Percentiles rank a stretch among this genome's conserved stretches.
phyloP scores from a whole-genome alignment of 2,888 invertebrate genomes.

The Cremastinae sp. region DNA sequence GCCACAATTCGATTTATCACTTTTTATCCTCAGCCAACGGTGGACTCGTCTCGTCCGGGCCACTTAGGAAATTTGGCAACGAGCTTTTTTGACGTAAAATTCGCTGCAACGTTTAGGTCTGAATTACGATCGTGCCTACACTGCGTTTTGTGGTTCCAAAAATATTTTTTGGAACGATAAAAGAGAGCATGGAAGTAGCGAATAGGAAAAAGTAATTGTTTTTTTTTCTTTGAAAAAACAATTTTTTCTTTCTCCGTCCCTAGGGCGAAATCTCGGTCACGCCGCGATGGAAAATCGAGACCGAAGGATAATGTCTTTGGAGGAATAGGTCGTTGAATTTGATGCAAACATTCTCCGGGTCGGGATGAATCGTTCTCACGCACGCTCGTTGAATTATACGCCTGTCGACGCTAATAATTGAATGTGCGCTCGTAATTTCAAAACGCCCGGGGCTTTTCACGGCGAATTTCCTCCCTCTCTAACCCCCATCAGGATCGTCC shows the following conservation, averaged over 20 bases:
- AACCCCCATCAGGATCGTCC: too few species aligned
- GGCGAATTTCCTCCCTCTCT: constrained; percentile 10
- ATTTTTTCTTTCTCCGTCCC: too few species aligned
- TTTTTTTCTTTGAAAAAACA: too few species aligned
- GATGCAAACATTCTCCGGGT: constrained; percentile 4
- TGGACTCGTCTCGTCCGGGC: constrained; percentile 18
- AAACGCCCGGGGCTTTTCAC: constrained; percentile 50
- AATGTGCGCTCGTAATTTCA: constrained; percentile 59
- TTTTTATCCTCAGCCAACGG: constrained; percentile 15
- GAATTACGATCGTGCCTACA: constrained; percentile 12
- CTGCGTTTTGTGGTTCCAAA: too few species aligned
- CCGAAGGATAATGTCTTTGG: constrained; percentile 5
- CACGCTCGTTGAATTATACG: constrained; percentile 53
- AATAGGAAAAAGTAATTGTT: too few species aligned
- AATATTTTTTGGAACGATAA: not conserved
- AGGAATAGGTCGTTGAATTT: constrained; percentile 14
- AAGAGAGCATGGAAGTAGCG: too few species aligned
- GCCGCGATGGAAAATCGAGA: too few species aligned
- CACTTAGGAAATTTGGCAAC: constrained; percentile 12
- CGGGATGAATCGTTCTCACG: constrained; percentile 50
- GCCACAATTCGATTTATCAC: constrained; percentile 19
- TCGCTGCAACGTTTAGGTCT: not conserved
- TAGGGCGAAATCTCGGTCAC: too few species aligned
- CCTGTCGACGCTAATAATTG: constrained; percentile 58
- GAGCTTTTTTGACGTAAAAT: too few species aligned